Evolutionary conservation across 2,113 vertebrate genomes (phyloP).

Genomic region (Psilopogon haemacephalus): DNA sequence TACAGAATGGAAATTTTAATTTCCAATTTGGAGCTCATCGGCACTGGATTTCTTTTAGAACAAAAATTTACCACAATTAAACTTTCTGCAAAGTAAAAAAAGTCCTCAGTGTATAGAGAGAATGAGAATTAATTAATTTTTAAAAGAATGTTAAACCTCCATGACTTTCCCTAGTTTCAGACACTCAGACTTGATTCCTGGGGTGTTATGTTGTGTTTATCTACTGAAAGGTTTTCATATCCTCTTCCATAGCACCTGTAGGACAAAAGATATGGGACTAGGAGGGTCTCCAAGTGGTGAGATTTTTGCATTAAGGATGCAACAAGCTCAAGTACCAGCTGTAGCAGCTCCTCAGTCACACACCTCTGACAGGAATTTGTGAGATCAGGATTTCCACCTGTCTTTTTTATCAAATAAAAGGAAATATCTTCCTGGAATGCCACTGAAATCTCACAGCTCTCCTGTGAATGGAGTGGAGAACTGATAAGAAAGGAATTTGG

Average conservation of each 20-base stretch:
- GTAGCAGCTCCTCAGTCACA: neutral
- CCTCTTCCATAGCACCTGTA: fast-evolving
- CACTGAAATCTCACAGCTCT: neutral
- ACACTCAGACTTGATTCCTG: neutral
- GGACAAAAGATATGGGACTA: fast-evolving
- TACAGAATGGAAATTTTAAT: neutral
- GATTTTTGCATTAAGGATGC: neutral
- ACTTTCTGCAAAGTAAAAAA: neutral
- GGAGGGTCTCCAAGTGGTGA: neutral
- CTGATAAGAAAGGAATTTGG: neutral
- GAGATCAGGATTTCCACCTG: neutral
- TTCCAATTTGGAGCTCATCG: neutral
- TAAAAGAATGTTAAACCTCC: neutral
- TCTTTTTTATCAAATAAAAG: neutral
- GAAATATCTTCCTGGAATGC: neutral
- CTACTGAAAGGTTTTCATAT: neutral
- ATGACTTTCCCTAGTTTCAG: neutral
- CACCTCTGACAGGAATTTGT: fast-evolving
- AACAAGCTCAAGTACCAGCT: neutral
- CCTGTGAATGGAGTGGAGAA: neutral
- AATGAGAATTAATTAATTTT: neutral
- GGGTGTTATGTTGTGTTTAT: neutral
- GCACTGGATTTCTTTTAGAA: neutral
- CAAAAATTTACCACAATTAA: neutral
- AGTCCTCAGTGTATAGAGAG: neutral